Conservation (phyloP, 2,797 vertebrate genomes). For the Champsocephalus gunnari region DNA sequence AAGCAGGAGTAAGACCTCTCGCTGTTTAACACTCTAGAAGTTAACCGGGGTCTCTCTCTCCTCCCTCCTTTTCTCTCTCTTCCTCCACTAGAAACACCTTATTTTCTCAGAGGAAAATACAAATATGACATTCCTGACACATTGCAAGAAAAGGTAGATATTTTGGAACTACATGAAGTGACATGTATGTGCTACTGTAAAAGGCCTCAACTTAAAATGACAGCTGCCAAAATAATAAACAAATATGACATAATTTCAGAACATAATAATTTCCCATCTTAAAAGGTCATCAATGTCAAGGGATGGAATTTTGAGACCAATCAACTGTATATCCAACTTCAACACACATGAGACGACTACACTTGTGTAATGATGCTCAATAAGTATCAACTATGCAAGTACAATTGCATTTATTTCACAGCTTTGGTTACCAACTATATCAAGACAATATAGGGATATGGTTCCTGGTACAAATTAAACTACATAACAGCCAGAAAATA, state of each 20-base stretch:
- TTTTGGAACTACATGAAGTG: not conserved
- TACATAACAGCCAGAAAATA: not conserved
- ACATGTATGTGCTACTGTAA: not conserved
- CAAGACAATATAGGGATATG: too few relatives aligned
- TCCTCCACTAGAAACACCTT: conserved; percentile 34
- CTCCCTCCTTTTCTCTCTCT: conserved; percentile 24
- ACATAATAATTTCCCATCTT: not conserved
- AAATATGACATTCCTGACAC: conserved; percentile 14
- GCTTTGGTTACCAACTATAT: not conserved
- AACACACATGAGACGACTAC: not conserved
- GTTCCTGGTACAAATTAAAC: not conserved
- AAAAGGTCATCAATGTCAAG: conserved; percentile 9
- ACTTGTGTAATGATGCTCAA: not conserved
- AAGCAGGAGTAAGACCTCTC: conserved; percentile 78
- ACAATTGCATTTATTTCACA: not conserved
- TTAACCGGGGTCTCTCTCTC: conserved; percentile 74
- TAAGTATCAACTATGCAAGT: too few relatives aligned
- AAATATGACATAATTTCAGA: not conserved
- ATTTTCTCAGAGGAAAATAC: conserved; percentile 43
- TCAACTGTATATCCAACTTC: conserved; percentile 12
- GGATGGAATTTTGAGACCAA: not conserved
- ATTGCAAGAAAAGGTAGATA: not conserved
- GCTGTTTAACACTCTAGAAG: conserved; percentile 80
- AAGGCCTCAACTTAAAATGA: not conserved
- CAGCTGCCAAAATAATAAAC: not conserved